phyloP scores from a whole-genome alignment of 2,113 vertebrate genomes.

The Mormyrus lacerda region DNA sequence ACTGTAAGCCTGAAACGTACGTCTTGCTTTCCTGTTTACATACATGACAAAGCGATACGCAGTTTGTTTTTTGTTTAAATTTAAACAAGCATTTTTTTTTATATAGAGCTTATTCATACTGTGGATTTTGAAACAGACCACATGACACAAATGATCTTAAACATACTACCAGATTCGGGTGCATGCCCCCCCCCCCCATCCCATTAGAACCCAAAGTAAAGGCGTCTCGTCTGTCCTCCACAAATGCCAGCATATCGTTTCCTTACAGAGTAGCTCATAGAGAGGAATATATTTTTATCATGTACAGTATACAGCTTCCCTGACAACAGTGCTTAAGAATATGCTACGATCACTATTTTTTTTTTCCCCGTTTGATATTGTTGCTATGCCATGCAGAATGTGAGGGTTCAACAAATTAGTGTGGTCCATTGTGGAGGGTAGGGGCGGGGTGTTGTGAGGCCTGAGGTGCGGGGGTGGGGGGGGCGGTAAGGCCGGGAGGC shows the following conservation, averaged over 20 bases:
- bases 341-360: conserved; percentile 48
- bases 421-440: conserved; percentile 24
- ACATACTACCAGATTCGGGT: conserved; percentile 71
- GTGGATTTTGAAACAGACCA: conserved; percentile 79
- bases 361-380: conserved; percentile 51
- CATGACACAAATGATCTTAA: conserved; percentile 77
- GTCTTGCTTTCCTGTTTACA: conserved; percentile 61
- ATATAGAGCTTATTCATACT: conserved; percentile 92
- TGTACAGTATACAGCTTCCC: conserved; percentile 50
- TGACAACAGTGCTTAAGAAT: conserved; percentile 63
- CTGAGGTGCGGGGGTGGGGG: conserved; percentile 28
- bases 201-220: conserved; percentile 55
- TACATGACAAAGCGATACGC: conserved; percentile 79
- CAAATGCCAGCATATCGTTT: conserved; percentile 58
- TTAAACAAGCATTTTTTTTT: conserved; percentile 72
- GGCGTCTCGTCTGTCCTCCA: conserved; percentile 35
- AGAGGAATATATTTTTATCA: conserved; percentile 25
- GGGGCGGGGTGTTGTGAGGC: conserved; percentile 22
- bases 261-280: conserved; percentile 49
- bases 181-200: conserved; percentile 63
- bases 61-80: conserved; percentile 58
- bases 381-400: conserved; percentile 79
- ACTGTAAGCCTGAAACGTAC: conserved; percentile 80
- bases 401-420: conserved; percentile 40
- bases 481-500: not conserved